Evolutionary conservation across 2,888 invertebrate genomes (phyloP), one percentile per base, ranked within the genome.

Genomic region (Yponomeuta malinellus): DNA sequence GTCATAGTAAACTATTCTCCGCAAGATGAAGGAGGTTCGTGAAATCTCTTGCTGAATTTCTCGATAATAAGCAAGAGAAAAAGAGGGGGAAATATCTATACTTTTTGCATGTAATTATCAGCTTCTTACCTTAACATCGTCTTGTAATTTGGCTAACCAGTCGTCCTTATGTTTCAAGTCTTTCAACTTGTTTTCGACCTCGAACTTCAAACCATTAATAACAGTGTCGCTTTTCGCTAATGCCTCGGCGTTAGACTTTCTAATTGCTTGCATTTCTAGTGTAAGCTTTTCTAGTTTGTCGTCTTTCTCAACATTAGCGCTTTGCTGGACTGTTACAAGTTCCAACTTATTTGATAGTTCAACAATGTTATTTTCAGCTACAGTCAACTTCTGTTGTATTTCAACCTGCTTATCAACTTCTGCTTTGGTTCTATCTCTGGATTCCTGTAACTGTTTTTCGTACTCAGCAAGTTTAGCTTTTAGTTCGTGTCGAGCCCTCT

Each of bases 401-500:
- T 85, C 81, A 73, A 78, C 83, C 74, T 89, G 88, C 76, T 90
- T 89, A 72, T 85, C 84, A 72, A 84, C 81, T 79, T 92, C 91
- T 64, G 77, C 73, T 73, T 86, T 86, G 31, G 88, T 76, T 73
- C 84, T 88, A 65, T 86, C 86, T 79, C 86, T 91, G 68, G 88
- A 85, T 72, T 85, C 85, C 73, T 83, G 80, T 72, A 88, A 78
- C 76, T 87, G 83, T 75, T 87, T 89, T 73, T 92, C 89, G 72
- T 87, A 86, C 31, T 87, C 95, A 73, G 94, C 94, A 72, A 96
- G 80, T 78, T 94, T 94, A 33, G 87, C 81, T 75, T 91, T 85
- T 2, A 95, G 80, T 66, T 93, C 93, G 70, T 90, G 88, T 75
- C 91, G 91, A 59, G 93, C 87, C 71, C 85, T 86, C 79, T 94